These are phyloP conservation scores for Drosophila ananassae DNA, from an alignment of 1,140 invertebrate species.

Conservation along the genomic window DNA sequence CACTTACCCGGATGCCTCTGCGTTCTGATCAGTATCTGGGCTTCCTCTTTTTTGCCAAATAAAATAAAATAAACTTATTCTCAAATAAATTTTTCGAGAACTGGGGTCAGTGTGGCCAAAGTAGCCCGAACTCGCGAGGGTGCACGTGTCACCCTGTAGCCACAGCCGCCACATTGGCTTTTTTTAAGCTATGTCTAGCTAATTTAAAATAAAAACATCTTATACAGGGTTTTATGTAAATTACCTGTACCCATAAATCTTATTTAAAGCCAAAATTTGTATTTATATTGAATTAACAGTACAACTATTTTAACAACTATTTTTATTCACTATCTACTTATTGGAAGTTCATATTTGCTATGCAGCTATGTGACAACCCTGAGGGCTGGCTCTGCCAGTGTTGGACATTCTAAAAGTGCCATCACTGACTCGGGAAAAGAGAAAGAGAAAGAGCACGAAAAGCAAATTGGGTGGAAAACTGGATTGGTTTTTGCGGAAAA, in stretches of 20 bases:
- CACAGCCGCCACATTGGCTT: background rate
- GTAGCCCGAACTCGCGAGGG: background rate
- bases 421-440: background rate
- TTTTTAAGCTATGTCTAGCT: too few species aligned
- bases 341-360: too few species aligned
- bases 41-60: slow-evolving; percentile 46
- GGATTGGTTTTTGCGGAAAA: slow-evolving; percentile 46
- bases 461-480: slow-evolving; percentile 70
- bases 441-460: slow-evolving; percentile 43
- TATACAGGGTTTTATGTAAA: too few species aligned
- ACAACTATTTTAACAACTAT: too few species aligned
- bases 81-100: slow-evolving; percentile 37
- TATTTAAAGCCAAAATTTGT: too few species aligned
- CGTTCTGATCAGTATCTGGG: slow-evolving; percentile 72
- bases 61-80: slow-evolving; percentile 69
- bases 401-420: background rate
- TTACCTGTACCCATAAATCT: too few species aligned
- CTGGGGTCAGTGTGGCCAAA: slow-evolving; percentile 7
- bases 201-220: too few species aligned
- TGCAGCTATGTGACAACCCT: too few species aligned
- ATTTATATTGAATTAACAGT: too few species aligned
- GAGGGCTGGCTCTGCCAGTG: background rate
- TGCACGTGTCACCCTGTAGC: background rate
- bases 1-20: slow-evolving; percentile 81
- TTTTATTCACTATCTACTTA: too few species aligned